Conservation (phyloP, 2,113 vertebrate genomes). For the Melanostigma gelatinosum region DNA sequence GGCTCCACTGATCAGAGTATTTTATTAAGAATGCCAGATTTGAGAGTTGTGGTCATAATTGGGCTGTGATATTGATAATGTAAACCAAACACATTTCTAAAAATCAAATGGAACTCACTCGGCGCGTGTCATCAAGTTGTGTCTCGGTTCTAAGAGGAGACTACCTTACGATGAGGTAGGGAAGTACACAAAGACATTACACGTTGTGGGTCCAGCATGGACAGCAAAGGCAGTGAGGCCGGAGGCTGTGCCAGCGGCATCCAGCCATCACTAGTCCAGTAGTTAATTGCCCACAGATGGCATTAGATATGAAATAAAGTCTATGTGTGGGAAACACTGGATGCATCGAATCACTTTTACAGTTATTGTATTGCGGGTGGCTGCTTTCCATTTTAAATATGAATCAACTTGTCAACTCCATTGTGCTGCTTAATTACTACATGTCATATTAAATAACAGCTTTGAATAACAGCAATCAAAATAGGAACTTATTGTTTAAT, state of each 20-base stretch:
- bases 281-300: background rate
- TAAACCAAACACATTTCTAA: background rate
- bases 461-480: conserved; percentile 1
- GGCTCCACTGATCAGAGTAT: background rate
- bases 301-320: background rate
- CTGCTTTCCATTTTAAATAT: conserved; percentile 21
- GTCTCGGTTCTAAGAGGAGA: background rate
- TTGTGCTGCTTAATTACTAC: conserved; percentile 26
- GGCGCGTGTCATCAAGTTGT: background rate
- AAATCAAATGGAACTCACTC: too few species aligned
- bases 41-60: conserved; percentile 1
- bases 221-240: too few species aligned
- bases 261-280: background rate
- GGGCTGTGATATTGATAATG: background rate
- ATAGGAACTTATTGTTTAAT: background rate
- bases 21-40: background rate
- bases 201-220: too few species aligned
- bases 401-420: background rate
- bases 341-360: background rate
- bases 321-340: background rate
- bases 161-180: background rate
- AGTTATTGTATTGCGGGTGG: background rate
- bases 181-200: background rate
- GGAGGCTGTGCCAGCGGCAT: background rate
- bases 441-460: conserved; percentile 12